Percentiles rank a stretch among this genome's conserved stretches.
Evolutionary conservation across 2,888 invertebrate genomes (phyloP).

Genomic region (Lymantria dispar): DNA sequence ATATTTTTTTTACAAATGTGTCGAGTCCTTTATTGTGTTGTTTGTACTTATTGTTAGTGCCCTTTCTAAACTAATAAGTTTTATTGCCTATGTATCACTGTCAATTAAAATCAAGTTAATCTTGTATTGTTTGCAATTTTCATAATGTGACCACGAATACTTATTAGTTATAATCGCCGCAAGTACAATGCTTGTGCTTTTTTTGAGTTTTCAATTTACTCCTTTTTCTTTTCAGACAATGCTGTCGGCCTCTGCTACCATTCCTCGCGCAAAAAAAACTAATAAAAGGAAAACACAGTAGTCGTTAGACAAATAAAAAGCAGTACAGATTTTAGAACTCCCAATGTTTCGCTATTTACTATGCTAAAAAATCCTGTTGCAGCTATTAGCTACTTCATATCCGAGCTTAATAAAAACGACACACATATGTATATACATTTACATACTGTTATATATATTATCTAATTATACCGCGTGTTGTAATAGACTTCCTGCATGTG

Average conservation of each 20-base stretch:
- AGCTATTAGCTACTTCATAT: slow-evolving; percentile 10
- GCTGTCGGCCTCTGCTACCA: slow-evolving; percentile 86
- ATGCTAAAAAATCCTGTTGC: slow-evolving; percentile 9
- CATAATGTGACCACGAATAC: background rate
- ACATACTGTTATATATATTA: no score
- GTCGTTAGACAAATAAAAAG: slow-evolving; percentile 6
- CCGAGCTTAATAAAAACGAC: background rate
- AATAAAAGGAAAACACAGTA: slow-evolving; percentile 87
- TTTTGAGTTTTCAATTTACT: slow-evolving; percentile 64
- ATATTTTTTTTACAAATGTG: no score
- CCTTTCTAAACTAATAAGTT: slow-evolving; percentile 6
- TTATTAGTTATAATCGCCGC: background rate
- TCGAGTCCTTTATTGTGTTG: no score
- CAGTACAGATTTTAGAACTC: background rate
- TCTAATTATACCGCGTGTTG: no score
- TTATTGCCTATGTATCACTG: background rate
- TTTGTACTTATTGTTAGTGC: slow-evolving; percentile 12
- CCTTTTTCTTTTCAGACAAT: slow-evolving; percentile 83
- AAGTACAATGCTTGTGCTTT: slow-evolving; percentile 54
- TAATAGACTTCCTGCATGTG: no score
- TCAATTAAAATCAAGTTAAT: slow-evolving; percentile 6
- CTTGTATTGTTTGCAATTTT: slow-evolving; percentile 4
- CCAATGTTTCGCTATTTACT: background rate
- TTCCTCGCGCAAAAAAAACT: slow-evolving; percentile 88
- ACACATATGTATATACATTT: background rate